These are phyloP conservation scores for Yponomeuta plumbellus DNA, from an alignment of 2,888 invertebrate species.

Conservation along the genomic window DNA sequence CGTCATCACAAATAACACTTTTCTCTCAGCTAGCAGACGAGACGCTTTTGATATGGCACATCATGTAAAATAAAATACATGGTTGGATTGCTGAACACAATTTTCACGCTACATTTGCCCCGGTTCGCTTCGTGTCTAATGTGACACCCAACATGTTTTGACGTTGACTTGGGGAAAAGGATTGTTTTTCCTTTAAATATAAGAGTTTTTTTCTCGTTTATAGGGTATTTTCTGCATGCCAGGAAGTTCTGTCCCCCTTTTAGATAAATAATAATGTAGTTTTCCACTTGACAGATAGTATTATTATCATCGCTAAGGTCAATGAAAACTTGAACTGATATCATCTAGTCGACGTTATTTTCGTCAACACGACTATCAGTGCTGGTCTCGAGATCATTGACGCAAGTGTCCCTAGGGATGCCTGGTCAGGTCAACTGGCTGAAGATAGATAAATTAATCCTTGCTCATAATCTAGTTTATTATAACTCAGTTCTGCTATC, in stretches of 20 bases:
- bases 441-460: constrained; percentile 47
- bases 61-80: not conserved
- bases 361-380: constrained; percentile 38
- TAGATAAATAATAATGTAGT: constrained; percentile 24
- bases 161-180: not conserved
- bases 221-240: not conserved
- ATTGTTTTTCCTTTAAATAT: not conserved
- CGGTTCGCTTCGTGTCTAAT: not conserved
- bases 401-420: constrained; percentile 48
- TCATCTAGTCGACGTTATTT: constrained; percentile 43
- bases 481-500: constrained; percentile 24
- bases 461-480: constrained; percentile 18
- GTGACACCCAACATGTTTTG: not conserved
- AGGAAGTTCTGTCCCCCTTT: not conserved
- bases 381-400: constrained; percentile 49
- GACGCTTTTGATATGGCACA: not conserved
- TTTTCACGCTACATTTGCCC: not conserved
- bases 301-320: constrained; percentile 41
- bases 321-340: constrained; percentile 49
- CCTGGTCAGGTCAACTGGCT: constrained; percentile 48
- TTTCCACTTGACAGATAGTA: constrained; percentile 31
- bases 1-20: not conserved
- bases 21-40: not conserved
- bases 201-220: too few species aligned
- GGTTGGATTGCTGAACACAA: not conserved